Conservation (phyloP, 2,888 invertebrate species). For the Erebia epiphron region DNA sequence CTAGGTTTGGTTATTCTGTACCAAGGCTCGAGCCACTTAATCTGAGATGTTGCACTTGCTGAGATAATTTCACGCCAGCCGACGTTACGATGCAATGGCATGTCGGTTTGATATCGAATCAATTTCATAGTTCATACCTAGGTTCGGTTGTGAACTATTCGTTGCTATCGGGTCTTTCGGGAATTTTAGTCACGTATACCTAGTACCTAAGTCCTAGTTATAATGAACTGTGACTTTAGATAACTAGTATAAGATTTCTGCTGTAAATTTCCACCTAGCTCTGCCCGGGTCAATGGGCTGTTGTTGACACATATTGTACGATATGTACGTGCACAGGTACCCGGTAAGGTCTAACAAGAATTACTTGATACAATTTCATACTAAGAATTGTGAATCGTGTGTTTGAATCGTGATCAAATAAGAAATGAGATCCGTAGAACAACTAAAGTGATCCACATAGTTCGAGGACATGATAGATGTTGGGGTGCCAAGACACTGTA, state of each 20-base stretch:
- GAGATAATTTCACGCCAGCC: slow-evolving; percentile 68
- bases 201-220: neutral
- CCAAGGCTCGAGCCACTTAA: slow-evolving; percentile 61
- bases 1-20: slow-evolving; percentile 14
- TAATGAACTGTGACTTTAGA: neutral
- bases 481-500: no score
- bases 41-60: slow-evolving; percentile 62
- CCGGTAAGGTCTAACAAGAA: no score
- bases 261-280: no score
- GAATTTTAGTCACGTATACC: neutral
- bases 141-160: slow-evolving; percentile 46
- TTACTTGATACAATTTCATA: no score
- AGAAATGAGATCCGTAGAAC: no score
- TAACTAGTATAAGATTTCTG: neutral
- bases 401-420: no score
- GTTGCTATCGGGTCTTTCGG: slow-evolving; percentile 28
- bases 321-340: no score
- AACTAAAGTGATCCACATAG: no score
- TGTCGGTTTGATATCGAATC: slow-evolving; percentile 59
- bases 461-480: no score
- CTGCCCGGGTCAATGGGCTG: no score
- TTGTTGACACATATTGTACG: no score
- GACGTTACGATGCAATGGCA: slow-evolving; percentile 45
- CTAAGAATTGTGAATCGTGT: no score
- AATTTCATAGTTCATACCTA: slow-evolving; percentile 57